A percentile compares a stretch with the other conserved stretches of the same genome.
Evolutionary conservation across 2,113 vertebrate genomes (phyloP).

Genomic region (Ancistrus triradiatus): DNA sequence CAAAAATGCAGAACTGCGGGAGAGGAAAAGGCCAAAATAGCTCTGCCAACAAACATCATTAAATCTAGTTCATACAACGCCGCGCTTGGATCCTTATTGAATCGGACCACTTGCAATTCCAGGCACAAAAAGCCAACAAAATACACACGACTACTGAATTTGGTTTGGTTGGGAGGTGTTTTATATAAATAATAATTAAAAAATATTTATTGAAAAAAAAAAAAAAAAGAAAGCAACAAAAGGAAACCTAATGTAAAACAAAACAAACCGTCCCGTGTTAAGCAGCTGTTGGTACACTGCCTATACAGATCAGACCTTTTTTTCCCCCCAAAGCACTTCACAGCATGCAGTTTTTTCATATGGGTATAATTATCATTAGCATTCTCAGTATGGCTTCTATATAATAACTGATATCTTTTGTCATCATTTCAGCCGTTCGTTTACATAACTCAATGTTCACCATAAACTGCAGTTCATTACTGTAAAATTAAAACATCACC

Average conservation of each 20-base stretch:
- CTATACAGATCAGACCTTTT: conserved; percentile 38
- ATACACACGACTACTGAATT: conserved; percentile 46
- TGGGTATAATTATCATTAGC: conserved; percentile 47
- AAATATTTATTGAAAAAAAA: conserved; percentile 64
- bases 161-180: conserved; percentile 66
- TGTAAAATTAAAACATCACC: conserved; percentile 57
- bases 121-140: too few species aligned
- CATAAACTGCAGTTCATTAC: conserved; percentile 60
- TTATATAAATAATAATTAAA: conserved; percentile 78
- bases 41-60: too few species aligned
- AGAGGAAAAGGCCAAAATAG: too few species aligned
- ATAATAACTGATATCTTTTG: conserved; percentile 56
- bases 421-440: conserved; percentile 38
- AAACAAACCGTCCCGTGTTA: conserved; percentile 40
- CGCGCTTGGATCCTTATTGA: too few species aligned
- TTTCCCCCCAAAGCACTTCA: conserved; percentile 53
- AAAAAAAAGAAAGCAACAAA: conserved; percentile 36
- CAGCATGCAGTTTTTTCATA: conserved; percentile 64
- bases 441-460: conserved; percentile 61
- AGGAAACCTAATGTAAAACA: conserved; percentile 44
- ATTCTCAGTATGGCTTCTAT: conserved; percentile 56
- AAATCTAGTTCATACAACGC: too few species aligned
- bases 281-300: conserved; percentile 45
- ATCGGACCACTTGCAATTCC: too few species aligned
- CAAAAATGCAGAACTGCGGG: too few species aligned